A percentile compares a stretch with the other conserved stretches of the same genome.
Evolutionary conservation across 2,888 invertebrate genomes (phyloP).

Genomic region (Alentia gelatinosa): DNA sequence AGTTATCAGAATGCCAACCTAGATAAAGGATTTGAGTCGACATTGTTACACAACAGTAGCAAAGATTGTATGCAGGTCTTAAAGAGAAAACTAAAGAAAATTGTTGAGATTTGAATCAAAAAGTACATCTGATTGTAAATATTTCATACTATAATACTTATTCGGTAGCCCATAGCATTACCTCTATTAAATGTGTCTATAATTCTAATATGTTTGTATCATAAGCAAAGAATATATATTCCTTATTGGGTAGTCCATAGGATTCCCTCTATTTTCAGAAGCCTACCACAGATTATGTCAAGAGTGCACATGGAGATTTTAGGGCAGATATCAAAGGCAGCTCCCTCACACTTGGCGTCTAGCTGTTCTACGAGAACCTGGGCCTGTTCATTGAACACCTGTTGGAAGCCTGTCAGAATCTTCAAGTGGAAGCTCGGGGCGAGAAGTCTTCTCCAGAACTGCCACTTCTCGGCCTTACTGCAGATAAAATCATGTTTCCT

Average conservation of each 20-base stretch:
- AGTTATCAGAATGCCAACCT: no score
- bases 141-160: no score
- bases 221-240: no score
- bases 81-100: no score
- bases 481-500: no score
- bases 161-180: background rate
- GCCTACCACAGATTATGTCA: constrained; percentile 86
- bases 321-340: constrained; percentile 83
- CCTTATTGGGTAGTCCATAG: no score
- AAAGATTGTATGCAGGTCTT: no score
- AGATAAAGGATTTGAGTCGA: no score
- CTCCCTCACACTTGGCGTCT: constrained; percentile 68
- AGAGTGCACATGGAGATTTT: constrained; percentile 76
- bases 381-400: constrained; percentile 86
- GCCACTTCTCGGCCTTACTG: constrained; percentile 86
- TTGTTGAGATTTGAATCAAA: background rate
- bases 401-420: constrained; percentile 87
- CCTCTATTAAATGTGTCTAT: background rate
- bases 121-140: no score
- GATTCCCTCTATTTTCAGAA: no score
- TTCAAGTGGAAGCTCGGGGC: constrained; percentile 91
- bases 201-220: no score
- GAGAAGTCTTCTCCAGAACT: constrained; percentile 86
- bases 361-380: constrained; percentile 84
- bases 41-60: no score